Base-by-base conservation (phyloP, 1,140 invertebrate species). In the Dryas iulia region DNA sequence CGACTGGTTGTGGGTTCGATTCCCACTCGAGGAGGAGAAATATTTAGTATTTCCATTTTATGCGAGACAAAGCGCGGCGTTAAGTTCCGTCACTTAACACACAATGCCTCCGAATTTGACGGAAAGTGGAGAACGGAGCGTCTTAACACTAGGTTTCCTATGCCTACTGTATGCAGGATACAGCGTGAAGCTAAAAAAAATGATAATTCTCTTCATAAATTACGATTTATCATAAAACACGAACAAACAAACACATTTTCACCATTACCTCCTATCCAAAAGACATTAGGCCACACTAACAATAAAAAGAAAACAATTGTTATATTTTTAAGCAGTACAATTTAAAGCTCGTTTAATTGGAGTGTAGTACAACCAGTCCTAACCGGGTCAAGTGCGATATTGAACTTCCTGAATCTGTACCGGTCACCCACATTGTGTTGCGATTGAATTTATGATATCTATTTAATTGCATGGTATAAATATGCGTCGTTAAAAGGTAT, bases 381-480 rank as follows among this genome's bases (percentile, higher is more conserved):
- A 77, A 71, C 68, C 39, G 57, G 73, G 73, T 74, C 75, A 77
- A 77, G 75, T 72, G 78, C 72, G 73, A 61, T 72, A 72, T 61
- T 74, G 66, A 54, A 60, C 59, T 73, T 76, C 73, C 76, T 78
- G 60, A 61, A 67, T 31, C 58, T n/a, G 58, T 66, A 47, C 39
- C 39, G 39, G 65, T 68, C 60, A 70, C 59, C 59, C 28, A 31
- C 58, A 63, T 62, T 59, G 18, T 14, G 7, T 26, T 18, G 8
- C 11, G n/a, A 62, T 52, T 4, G 31, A 47, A 7, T 24, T 21
- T 35, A 21, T 24, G 12, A 59, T 59, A 59, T 3, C 33, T 14
- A 35, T 47, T 47, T 47, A 47, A 47, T 47, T 47, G 35, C 14
- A 18, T 21, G 14, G 35, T 47, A 47, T 47, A 47, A 18, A 18